phyloP scores from a whole-genome alignment of 2,113 vertebrate species.

The Vireo altiloquus region DNA sequence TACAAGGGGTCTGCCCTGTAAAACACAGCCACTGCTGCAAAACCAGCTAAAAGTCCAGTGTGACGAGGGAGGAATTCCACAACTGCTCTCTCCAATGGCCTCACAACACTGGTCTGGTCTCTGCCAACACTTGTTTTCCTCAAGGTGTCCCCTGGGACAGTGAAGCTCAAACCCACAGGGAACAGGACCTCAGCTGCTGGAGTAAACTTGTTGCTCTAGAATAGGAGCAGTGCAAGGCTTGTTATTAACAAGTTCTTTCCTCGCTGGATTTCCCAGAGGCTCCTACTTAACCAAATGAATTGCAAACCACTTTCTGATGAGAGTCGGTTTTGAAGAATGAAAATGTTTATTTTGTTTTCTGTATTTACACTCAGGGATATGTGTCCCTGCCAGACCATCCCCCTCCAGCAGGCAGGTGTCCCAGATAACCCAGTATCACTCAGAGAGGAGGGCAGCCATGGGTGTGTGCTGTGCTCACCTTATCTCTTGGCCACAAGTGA shows the following conservation, averaged over 20 bases:
- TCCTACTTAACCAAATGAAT: neutral
- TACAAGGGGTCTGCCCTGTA: neutral
- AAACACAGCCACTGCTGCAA: neutral
- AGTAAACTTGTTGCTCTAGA: neutral
- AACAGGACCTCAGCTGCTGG: neutral
- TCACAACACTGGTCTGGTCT: neutral
- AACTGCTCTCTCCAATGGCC: neutral
- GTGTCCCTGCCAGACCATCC: neutral
- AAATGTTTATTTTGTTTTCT: neutral
- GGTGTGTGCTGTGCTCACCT: neutral
- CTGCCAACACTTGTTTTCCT: neutral
- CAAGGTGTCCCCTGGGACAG: neutral
- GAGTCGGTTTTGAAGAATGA: neutral
- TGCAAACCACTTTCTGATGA: neutral
- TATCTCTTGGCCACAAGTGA: slow-evolving; percentile 51
- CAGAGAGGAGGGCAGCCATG: slow-evolving; percentile 3
- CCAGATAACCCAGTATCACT: slow-evolving; percentile 41
- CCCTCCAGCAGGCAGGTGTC: slow-evolving; percentile 15
- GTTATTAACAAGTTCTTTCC: neutral
- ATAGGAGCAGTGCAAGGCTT: neutral
- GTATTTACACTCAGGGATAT: neutral
- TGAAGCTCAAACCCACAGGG: neutral
- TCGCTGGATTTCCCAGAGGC: neutral
- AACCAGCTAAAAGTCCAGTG: neutral
- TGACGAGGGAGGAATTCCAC: neutral